Conservation (phyloP, 2,888 invertebrate genomes). For the Chloromyia formosa region DNA sequence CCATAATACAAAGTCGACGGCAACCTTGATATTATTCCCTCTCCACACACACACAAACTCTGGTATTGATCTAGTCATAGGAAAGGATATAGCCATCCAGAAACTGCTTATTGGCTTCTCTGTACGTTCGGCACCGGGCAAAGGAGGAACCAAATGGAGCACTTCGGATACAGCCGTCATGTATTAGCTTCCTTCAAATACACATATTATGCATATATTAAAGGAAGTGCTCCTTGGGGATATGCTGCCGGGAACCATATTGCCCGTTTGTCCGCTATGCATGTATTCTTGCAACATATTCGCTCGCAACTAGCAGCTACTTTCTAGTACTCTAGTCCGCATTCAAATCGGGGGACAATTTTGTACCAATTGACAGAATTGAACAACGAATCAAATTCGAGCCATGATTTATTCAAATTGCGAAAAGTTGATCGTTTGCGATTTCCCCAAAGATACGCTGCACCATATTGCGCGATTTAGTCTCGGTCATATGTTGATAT, state of each 20-base stretch:
- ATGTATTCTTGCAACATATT: not conserved
- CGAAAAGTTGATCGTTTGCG: constrained; percentile 49
- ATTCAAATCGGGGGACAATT: constrained; percentile 46
- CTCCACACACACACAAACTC: not conserved
- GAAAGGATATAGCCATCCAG: constrained; percentile 17
- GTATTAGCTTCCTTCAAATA: constrained; percentile 30
- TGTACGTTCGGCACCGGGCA: not conserved
- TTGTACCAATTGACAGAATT: constrained; percentile 48
- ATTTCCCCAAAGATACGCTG: constrained; percentile 43
- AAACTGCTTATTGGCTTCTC: constrained; percentile 27
- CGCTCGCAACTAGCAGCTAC: not conserved
- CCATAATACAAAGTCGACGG: not conserved
- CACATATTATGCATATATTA: constrained; percentile 34
- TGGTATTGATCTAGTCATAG: constrained; percentile 31
- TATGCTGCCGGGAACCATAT: constrained; percentile 33
- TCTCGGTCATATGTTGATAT: not conserved
- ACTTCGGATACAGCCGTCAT: constrained; percentile 1
- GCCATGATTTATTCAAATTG: constrained; percentile 49
- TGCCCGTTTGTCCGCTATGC: constrained; percentile 15
- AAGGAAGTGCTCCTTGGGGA: constrained; percentile 42
- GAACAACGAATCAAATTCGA: constrained; percentile 49
- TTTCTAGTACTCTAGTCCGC: not conserved
- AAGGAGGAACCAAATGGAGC: constrained; percentile 16
- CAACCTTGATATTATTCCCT: not conserved
- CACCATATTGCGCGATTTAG: not conserved